Conservation (phyloP, 1,140 invertebrate genomes). For the Plectrocnemia conspersa region DNA sequence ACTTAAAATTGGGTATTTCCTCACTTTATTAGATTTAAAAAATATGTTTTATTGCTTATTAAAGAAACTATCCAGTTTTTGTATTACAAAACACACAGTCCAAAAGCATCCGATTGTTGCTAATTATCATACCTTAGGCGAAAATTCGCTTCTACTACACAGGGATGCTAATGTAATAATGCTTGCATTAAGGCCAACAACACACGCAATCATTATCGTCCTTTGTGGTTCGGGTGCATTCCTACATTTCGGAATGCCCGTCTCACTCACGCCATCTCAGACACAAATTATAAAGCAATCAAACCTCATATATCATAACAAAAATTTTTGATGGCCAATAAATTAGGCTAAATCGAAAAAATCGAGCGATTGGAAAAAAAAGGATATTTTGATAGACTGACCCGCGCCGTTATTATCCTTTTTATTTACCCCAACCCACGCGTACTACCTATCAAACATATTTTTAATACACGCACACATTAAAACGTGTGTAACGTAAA, state of each 20-base stretch:
- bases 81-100: too few species aligned
- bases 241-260: conserved; percentile 12
- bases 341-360: conserved; percentile 17
- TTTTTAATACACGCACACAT: neutral
- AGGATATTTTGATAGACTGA: neutral
- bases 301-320: conserved; percentile 25
- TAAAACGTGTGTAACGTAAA: conserved; percentile 4
- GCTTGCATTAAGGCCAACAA: conserved; percentile 4
- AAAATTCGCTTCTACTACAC: too few species aligned
- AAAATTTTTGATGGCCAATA: conserved; percentile 14
- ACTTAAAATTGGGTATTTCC: too few species aligned
- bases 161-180: too few species aligned
- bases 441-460: neutral
- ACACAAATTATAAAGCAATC: conserved; percentile 26
- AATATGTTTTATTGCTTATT: too few species aligned
- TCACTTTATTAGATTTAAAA: too few species aligned
- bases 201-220: conserved; percentile 9
- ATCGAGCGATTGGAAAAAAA: conserved; percentile 3
- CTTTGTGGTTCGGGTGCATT: conserved; percentile 11
- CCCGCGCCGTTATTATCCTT: too few species aligned
- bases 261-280: neutral
- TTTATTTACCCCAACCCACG: too few species aligned
- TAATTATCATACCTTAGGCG: too few species aligned
- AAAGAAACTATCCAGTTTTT: too few species aligned
- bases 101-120: too few species aligned